A percentile compares a stretch with the other conserved stretches of the same genome.
phyloP scores from a whole-genome alignment of 2,113 vertebrate species.

The Ploceus nigricollis region DNA sequence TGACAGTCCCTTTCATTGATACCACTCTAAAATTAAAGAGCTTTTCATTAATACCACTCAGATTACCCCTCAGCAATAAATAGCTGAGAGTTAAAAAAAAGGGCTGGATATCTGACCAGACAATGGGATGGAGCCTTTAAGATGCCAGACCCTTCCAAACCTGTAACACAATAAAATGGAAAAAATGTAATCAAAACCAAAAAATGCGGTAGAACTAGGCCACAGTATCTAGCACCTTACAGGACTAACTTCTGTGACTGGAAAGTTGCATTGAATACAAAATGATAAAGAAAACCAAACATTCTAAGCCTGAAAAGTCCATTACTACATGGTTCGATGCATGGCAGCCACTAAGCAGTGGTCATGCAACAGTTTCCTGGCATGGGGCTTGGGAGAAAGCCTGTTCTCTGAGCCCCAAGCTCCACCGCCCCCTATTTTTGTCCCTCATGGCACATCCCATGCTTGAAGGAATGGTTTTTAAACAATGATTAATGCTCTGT shows the following conservation, averaged over 20 bases:
- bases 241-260: neutral
- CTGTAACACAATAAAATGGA: neutral
- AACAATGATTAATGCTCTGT: neutral
- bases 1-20: neutral
- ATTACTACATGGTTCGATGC: neutral
- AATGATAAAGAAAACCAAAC: neutral
- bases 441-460: neutral
- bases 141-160: neutral
- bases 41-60: neutral
- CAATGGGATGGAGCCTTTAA: neutral
- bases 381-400: rapidly evolving
- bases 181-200: neutral
- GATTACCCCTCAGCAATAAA: neutral
- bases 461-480: neutral
- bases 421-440: neutral
- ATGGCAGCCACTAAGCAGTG: neutral
- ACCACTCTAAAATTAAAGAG: neutral
- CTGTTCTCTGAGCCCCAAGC: neutral
- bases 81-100: neutral
- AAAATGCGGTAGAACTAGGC: neutral
- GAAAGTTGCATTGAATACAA: neutral
- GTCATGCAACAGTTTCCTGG: neutral
- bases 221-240: neutral
- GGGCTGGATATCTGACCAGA: neutral
- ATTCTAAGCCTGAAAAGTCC: neutral